These are phyloP conservation scores for Schizothorax lantsangensis DNA, from an alignment of 2,797 vertebrate species.

Conservation along the genomic window DNA sequence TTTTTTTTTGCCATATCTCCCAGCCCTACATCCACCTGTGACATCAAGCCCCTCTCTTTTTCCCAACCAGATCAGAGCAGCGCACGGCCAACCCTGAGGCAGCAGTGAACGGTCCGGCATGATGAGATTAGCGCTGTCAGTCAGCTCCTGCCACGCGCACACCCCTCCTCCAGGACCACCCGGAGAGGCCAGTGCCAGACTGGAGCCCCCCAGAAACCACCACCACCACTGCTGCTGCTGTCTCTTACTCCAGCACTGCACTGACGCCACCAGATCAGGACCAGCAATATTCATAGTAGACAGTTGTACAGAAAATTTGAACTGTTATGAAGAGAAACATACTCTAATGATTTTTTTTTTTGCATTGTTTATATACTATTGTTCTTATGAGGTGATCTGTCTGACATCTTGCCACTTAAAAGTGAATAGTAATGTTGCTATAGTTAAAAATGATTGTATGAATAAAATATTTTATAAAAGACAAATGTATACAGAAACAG, in stretches of 20 bases:
- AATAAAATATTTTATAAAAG: constrained; percentile 98
- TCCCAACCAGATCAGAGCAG: constrained; percentile 81
- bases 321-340: constrained; percentile 78
- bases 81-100: constrained; percentile 79
- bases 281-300: constrained; percentile 94
- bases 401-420: constrained; percentile 90
- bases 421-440: constrained; percentile 93
- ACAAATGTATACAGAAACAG: constrained; percentile 91
- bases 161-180: constrained; percentile 74
- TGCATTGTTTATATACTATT: constrained; percentile 97
- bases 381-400: constrained; percentile 93
- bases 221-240: constrained; percentile 70
- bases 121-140: constrained; percentile 74
- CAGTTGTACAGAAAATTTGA: constrained; percentile 91
- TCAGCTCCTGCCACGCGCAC: constrained; percentile 79
- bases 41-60: not conserved
- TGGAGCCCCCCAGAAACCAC: constrained; percentile 71
- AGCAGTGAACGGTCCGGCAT: constrained; percentile 91
- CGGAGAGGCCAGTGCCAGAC: constrained; percentile 72
- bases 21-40: too few species aligned
- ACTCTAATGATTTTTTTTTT: constrained; percentile 92
- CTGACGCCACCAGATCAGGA: constrained; percentile 87
- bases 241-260: constrained; percentile 48
- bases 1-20: too few species aligned
- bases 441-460: constrained; percentile 97